Base-by-base conservation (phyloP, 2,113 vertebrate species). In the Phylloscopus whistleri region DNA sequence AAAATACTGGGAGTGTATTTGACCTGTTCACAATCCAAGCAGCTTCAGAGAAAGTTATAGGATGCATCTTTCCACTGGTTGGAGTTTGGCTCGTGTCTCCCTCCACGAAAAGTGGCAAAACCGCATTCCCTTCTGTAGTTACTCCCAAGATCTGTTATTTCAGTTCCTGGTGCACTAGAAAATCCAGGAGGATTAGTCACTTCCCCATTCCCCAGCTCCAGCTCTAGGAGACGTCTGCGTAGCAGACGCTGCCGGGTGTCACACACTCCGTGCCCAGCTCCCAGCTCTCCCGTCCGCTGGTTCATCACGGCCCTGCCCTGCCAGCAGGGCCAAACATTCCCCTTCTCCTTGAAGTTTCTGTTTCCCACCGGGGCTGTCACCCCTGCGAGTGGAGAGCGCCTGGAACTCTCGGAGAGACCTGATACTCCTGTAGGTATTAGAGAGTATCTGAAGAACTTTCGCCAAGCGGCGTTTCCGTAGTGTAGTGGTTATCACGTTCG, bases 361-460 rank as follows among this genome's bases (percentile, higher is more conserved):
- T 0, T 52, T 64, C 6, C 5, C 6, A 9, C 11, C 4, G 5
- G 0, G 1, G 39, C 30, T 20, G 46, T 13, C 17, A 4, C 2
- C 48, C 15, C 16, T 1, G 35, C 1, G 33, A 0, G 12, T 1
- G 33, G 44, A 3, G 28, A 15, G 31, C 1, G 2, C 21, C 3
- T 5, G 56, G 23, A 11, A 2, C 1, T 8, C 9, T 13, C 1
- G 67, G 10, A 14, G 28, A 24, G 43, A 16, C 11, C 16, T 13
- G 1, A 41, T 14, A 41, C 41, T 41, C 5, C 41, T 19, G 44
- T 46, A 46, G 19, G 7, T 41, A 24, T 66, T 51, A 51, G 1
- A 0, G 1, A 1, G 0, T 12, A 16, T 30, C 7, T 37, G 46
- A 2, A 7, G 5, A 3, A 1, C 41, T 3, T 13, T 5, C 41